Base-by-base conservation (phyloP, 2,888 invertebrate species). In the Eupithecia dodoneata region DNA sequence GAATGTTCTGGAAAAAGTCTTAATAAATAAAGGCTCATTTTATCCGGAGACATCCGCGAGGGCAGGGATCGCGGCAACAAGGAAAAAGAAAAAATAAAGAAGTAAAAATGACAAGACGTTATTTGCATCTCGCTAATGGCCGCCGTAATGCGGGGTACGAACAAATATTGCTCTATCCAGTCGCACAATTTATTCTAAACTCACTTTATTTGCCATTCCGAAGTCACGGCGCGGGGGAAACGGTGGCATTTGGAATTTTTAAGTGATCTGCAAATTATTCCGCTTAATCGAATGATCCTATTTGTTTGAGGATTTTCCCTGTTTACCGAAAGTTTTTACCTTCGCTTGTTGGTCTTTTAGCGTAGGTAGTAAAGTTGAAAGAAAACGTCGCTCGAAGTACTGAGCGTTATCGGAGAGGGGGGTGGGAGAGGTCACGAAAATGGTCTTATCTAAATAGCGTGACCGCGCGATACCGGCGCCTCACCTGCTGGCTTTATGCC, bases 111-210 rank as follows among this genome's bases (percentile, higher is more conserved):
- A 94, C 94, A 94, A 95, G 94, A 94, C 93, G 94, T 92, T 95
- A 94, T 95, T 94, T 94, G 94, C 94, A 94, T 94, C 93, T 87
- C 92, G 92, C 94, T 95, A 95, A 95, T 95, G 95, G 89, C 90
- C 89, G 89, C 87, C 92, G 92, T 94, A 94, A 94, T 93, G 93
- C 94, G 92, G 93, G 94, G 94, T 92, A 94, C 92, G 94, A 94
- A 94, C 94, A 94, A 95, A 94, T 94, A 94, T 94, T 93, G 92
- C 94, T 94, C 94, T 93, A 94, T 94, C 94, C 95, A 94, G 92
- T 91, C 91, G 87, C 88, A 92, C 93, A 94, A 95, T 95, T 94
- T 95, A 94, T 95, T 94, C 93, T 90, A 91, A 90, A 93, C 92
- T 90, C 91, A 88, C 90, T 90, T 94, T 92, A 92, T 94, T 92